phyloP scores from a whole-genome alignment of 2,797 vertebrate species.

The Pseudotriccus pelzelni region DNA sequence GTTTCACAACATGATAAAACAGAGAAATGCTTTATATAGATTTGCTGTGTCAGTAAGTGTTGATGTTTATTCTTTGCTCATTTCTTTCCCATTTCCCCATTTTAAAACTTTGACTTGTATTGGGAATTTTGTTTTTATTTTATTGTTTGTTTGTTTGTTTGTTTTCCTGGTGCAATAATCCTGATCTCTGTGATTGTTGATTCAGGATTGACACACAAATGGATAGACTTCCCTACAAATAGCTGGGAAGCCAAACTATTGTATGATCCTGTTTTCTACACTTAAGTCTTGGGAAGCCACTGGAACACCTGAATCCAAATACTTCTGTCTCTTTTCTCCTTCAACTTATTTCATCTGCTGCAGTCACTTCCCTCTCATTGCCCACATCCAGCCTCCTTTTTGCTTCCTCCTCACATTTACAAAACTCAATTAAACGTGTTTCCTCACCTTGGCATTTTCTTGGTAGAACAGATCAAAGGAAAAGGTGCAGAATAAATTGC shows the following conservation, averaged over 20 bases:
- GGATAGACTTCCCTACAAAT: neutral
- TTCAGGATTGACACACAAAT: neutral
- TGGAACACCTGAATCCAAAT: neutral
- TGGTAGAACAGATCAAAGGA: neutral
- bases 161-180: neutral
- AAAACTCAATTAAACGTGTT: neutral
- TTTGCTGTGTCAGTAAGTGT: neutral
- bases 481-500: fast-evolving
- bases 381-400: neutral
- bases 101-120: neutral
- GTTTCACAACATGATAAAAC: slow-evolving; percentile 64
- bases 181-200: neutral
- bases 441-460: neutral
- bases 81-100: neutral
- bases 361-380: fast-evolving
- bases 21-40: neutral
- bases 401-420: neutral
- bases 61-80: neutral
- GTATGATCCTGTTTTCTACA: neutral
- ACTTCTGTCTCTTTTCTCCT: neutral
- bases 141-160: too few species aligned
- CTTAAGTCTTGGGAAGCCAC: too few species aligned
- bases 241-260: neutral
- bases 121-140: neutral
- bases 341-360: neutral